Evolutionary conservation across 2,797 vertebrate species (phyloP).

Genomic region (Acestrorhynchus altus): DNA sequence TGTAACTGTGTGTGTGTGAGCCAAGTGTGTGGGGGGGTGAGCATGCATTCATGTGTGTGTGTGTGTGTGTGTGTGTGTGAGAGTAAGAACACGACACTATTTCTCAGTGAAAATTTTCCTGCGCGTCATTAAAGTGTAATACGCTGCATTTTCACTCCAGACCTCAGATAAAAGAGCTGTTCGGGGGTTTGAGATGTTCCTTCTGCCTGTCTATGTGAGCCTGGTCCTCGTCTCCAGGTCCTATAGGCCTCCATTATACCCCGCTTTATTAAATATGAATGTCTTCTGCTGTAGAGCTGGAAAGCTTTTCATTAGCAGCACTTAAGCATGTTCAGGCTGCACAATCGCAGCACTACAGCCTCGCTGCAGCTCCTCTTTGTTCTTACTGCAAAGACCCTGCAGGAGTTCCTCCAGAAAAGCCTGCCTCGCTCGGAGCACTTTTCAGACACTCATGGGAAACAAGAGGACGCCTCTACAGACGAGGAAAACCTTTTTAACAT

Average conservation of each 20-base stretch:
- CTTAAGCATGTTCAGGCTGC: slow-evolving; percentile 35
- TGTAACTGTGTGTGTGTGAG: slow-evolving; percentile 52
- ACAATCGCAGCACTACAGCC: slow-evolving; percentile 12
- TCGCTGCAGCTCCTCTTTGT: background rate
- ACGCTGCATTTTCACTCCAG: slow-evolving; percentile 30
- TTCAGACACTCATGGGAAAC: background rate
- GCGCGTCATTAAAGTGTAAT: slow-evolving; percentile 39
- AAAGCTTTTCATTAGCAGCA: slow-evolving; percentile 50
- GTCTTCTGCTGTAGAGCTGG: slow-evolving; percentile 35
- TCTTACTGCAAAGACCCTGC: slow-evolving; percentile 18
- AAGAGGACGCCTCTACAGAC: no score
- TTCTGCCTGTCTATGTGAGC: slow-evolving; percentile 12
- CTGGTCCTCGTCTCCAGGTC: slow-evolving; percentile 27
- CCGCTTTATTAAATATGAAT: slow-evolving; percentile 53
- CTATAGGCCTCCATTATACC: slow-evolving; percentile 32
- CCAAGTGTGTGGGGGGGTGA: slow-evolving; percentile 52
- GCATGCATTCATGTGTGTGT: slow-evolving; percentile 37
- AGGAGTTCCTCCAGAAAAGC: slow-evolving; percentile 4
- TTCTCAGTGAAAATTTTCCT: slow-evolving; percentile 34
- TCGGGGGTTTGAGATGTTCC: slow-evolving; percentile 12
- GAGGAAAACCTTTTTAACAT: no score
- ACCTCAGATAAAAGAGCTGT: slow-evolving; percentile 29
- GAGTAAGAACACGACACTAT: slow-evolving; percentile 43
- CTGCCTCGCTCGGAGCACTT: background rate
- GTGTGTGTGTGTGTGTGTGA: slow-evolving; percentile 39